These are phyloP conservation scores for Limnephilus auricula DNA, from an alignment of 2,888 invertebrate species.

Conservation along the genomic window DNA sequence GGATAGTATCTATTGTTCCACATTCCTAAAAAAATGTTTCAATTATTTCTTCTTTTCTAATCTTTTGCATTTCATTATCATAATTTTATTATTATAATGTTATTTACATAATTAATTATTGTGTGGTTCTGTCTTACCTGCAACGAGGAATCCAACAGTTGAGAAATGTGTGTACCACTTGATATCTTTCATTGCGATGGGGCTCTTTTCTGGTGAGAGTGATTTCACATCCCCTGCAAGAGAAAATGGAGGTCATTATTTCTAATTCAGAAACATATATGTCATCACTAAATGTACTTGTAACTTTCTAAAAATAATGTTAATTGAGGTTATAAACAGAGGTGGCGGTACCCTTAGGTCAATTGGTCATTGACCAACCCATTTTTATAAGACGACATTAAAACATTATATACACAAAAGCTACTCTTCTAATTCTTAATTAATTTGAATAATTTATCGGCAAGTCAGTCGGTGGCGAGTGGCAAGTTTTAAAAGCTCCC, in stretches of 20 bases:
- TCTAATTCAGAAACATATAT: neutral
- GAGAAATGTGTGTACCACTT: conserved; percentile 94
- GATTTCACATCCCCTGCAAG: conserved; percentile 93
- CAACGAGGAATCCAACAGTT: conserved; percentile 91
- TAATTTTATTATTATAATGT: neutral
- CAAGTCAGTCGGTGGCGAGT: too few relatives aligned
- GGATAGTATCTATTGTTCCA: conserved; percentile 95
- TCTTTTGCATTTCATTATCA: too few relatives aligned
- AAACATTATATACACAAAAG: too few relatives aligned
- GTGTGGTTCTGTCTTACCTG: conserved; percentile 78
- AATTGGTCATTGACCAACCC: too few relatives aligned
- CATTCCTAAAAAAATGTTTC: conserved; percentile 79
- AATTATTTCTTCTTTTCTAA: too few relatives aligned
- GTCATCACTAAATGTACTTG: neutral
- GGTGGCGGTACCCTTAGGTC: too few relatives aligned
- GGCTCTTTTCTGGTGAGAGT: conserved; percentile 90
- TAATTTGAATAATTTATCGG: too few relatives aligned
- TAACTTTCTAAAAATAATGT: neutral
- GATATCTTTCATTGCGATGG: conserved; percentile 92
- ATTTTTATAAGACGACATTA: too few relatives aligned
- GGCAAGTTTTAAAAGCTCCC: too few relatives aligned
- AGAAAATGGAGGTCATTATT: neutral
- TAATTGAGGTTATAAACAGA: too few relatives aligned
- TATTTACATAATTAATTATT: neutral
- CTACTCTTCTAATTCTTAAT: too few relatives aligned